Evolutionary conservation across 2,888 invertebrate species (phyloP).

Genomic region (Drosophila paracracens): DNA sequence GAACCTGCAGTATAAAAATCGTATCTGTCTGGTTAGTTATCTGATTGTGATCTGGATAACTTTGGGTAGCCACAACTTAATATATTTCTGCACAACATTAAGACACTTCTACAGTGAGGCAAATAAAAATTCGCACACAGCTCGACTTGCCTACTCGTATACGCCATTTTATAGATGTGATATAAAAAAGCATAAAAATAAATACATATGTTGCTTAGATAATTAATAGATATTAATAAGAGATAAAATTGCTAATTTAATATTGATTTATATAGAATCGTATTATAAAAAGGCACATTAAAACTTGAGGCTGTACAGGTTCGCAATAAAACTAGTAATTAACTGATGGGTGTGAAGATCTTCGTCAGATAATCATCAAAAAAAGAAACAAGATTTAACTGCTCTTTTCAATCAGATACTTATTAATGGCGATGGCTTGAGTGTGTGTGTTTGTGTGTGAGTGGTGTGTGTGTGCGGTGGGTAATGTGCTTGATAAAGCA

Average conservation of each 20-base stretch:
- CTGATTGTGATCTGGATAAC: slow-evolving; percentile 25
- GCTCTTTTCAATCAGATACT: slow-evolving; percentile 42
- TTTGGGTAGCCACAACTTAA: slow-evolving; percentile 5
- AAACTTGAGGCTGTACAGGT: not conserved
- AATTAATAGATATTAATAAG: not conserved
- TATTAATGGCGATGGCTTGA: slow-evolving; percentile 28
- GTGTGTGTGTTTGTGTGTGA: slow-evolving; percentile 1
- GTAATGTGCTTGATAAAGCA: slow-evolving; percentile 41
- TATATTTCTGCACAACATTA: not conserved
- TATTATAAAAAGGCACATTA: not conserved
- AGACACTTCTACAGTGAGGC: not conserved
- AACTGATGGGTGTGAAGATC: slow-evolving; percentile 45
- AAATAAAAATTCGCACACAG: not conserved
- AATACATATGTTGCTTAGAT: slow-evolving; percentile 5
- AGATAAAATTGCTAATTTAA: slow-evolving; percentile 5
- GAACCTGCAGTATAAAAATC: slow-evolving; percentile 33
- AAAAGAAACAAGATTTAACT: slow-evolving; percentile 42
- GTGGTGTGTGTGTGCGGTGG: slow-evolving; percentile 39
- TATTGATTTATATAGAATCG: not conserved
- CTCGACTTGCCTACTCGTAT: not conserved
- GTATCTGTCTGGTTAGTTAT: slow-evolving; percentile 12
- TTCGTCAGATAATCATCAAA: slow-evolving; percentile 28
- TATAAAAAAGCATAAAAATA: not conserved
- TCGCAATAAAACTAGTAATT: slow-evolving; percentile 9
- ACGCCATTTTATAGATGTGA: not conserved